Base-by-base conservation (phyloP, 2,113 vertebrate species). In the Pedetes capensis region DNA sequence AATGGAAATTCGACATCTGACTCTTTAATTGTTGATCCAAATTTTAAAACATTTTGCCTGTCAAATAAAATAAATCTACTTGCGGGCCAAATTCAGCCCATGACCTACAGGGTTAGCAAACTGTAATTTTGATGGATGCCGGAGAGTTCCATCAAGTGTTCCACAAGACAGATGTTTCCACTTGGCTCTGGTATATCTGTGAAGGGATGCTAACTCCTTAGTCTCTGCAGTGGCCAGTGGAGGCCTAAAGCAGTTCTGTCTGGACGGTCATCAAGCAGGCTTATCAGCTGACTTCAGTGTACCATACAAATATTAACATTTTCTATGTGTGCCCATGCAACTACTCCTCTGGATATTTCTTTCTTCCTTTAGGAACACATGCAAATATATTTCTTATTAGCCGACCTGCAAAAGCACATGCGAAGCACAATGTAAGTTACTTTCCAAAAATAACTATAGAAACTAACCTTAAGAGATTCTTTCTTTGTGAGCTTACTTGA, bases 401-500 rank as follows among this genome's bases (percentile, higher is more conserved):
- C 37, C 42, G 87, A 64, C 44, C 71, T 94, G 88, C 63, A 95
- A 95, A 92, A 55, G 27, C 25, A 95, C 22, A 93, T 49, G 4
- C 37, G 80, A 96, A 79, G 14, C 6, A 55, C 57, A 90, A 68
- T 68, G 6, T 79, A 66, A 79, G 37, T 51, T 87, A 84, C 66
- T 37, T 66, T 66, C 1, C 27, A 83, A 17, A 95, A 96, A 81
- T 85, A 85, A 90, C 8, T 57, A 20, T 42, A 47, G 63, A 91
- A 90, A 97, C 95, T 98, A 97, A 99, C 99, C 99, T 99, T 99
- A 97, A 99, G 99, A 87, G 99, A 99, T 97, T 99, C 99, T 96
- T 99, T 99, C 98, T 99, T 99, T 81, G 99, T 99, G 97, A 99
- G 99, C 96, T 99, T 99, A 98, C 98, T 99, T 97, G 99, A 98